phyloP scores from a whole-genome alignment of 2,113 vertebrate genomes.

The Nestor notabilis region DNA sequence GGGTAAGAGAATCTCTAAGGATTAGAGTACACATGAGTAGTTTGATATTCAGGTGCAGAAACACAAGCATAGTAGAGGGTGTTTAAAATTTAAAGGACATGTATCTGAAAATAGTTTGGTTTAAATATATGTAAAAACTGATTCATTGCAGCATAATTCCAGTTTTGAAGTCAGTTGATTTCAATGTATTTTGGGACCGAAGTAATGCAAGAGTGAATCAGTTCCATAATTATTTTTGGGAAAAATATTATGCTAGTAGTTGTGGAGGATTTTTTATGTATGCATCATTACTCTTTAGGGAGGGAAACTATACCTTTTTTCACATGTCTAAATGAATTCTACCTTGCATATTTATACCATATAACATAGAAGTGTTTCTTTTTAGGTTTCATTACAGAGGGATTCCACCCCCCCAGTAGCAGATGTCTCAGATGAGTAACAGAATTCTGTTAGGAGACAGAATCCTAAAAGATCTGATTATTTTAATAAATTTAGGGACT shows the following conservation, averaged over 20 bases:
- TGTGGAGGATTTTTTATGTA: background rate
- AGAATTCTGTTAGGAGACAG: background rate
- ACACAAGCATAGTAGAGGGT: background rate
- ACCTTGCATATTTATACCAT: conserved; percentile 18
- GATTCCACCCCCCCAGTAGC: background rate
- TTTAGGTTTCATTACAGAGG: conserved; percentile 34
- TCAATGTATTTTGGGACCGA: conserved; percentile 13
- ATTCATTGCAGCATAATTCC: conserved; percentile 3
- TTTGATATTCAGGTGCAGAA: background rate
- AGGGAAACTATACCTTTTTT: background rate
- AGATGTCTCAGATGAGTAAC: conserved; percentile 15
- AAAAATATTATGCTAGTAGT: background rate
- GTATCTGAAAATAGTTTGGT: conserved; percentile 5
- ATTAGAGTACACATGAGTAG: background rate
- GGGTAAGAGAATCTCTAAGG: background rate
- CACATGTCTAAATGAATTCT: conserved; percentile 22
- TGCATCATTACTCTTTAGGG: background rate
- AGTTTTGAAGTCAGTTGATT: conserved; percentile 36
- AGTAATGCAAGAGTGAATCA: conserved; percentile 10
- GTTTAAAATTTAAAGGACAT: background rate
- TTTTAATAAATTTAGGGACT: background rate
- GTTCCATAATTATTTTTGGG: background rate
- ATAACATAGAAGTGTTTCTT: conserved; percentile 20
- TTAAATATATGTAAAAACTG: conserved; percentile 18
- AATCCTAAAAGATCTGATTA: conserved; percentile 13